Conservation (phyloP, 2,797 vertebrate genomes). For the Harpagifer antarcticus region DNA sequence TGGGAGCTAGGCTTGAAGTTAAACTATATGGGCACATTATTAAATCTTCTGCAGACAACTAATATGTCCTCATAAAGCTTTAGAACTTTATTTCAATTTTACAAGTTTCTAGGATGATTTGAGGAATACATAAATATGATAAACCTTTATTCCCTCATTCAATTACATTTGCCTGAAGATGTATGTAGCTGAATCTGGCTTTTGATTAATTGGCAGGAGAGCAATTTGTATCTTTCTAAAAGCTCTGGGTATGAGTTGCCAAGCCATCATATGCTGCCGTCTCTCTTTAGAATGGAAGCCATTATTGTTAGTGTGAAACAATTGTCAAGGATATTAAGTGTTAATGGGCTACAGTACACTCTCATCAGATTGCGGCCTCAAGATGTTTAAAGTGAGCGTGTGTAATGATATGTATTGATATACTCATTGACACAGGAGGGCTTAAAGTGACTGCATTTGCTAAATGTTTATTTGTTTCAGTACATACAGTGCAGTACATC, state of each 20-base stretch:
- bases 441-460: not conserved
- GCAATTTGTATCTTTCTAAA: constrained; percentile 17
- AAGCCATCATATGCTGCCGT: not conserved
- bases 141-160: not conserved
- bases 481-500: not conserved
- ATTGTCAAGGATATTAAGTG: constrained; percentile 35
- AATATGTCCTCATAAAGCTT: not conserved
- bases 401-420: constrained; percentile 30
- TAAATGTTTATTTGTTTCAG: constrained; percentile 23
- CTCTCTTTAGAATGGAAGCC: constrained; percentile 1
- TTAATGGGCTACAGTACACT: constrained; percentile 19
- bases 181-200: not conserved
- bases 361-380: constrained; percentile 7
- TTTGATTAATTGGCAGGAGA: not conserved
- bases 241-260: not conserved
- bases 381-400: constrained; percentile 26
- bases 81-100: not conserved
- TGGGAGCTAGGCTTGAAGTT: constrained; percentile 25
- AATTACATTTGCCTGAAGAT: not conserved
- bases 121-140: not conserved
- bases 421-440: not conserved
- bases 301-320: constrained; percentile 36
- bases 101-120: not conserved
- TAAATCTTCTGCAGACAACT: not conserved
- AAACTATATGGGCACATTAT: not conserved